Evolutionary conservation across 2,888 invertebrate genomes (phyloP).

Genomic region (Myathropa florea): DNA sequence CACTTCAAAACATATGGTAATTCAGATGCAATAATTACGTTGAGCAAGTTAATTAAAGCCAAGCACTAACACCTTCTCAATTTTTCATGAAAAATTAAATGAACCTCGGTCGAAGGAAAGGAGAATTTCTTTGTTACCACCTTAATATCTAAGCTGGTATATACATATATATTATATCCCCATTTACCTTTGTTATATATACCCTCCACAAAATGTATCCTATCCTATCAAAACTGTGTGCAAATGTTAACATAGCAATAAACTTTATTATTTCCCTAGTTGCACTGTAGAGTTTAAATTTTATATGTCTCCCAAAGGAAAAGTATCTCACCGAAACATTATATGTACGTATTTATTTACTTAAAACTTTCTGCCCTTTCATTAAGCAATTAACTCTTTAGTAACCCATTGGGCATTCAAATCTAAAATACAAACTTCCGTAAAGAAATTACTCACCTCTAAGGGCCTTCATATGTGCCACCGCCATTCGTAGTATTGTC

Average conservation of each 20-base stretch:
- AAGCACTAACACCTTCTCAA: conserved; percentile 28
- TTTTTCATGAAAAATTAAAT: conserved; percentile 64
- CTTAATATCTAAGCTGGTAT: conserved; percentile 63
- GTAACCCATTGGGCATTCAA: conserved; percentile 20
- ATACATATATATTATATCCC: conserved; percentile 44
- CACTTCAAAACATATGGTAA: too few species aligned
- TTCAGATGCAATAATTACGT: too few species aligned
- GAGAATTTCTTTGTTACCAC: conserved; percentile 50
- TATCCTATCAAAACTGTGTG: background rate
- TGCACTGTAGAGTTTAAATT: conserved; percentile 39
- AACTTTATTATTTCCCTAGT: background rate
- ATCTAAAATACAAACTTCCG: conserved; percentile 45
- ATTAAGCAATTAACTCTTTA: conserved; percentile 15
- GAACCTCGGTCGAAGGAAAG: too few species aligned
- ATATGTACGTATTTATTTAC: background rate
- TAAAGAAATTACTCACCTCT: conserved; percentile 85
- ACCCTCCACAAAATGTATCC: too few species aligned
- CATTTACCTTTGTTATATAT: conserved; percentile 17
- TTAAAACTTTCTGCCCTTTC: conserved; percentile 30
- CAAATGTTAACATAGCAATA: background rate
- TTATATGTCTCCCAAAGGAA: conserved; percentile 51
- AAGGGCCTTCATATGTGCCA: conserved; percentile 99
- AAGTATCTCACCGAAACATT: background rate
- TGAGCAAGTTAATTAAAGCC: background rate
- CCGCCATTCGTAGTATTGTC: conserved; percentile 99